These are phyloP conservation scores for Trematomus loennbergii DNA, from an alignment of 2,113 vertebrate species.

Conservation along the genomic window DNA sequence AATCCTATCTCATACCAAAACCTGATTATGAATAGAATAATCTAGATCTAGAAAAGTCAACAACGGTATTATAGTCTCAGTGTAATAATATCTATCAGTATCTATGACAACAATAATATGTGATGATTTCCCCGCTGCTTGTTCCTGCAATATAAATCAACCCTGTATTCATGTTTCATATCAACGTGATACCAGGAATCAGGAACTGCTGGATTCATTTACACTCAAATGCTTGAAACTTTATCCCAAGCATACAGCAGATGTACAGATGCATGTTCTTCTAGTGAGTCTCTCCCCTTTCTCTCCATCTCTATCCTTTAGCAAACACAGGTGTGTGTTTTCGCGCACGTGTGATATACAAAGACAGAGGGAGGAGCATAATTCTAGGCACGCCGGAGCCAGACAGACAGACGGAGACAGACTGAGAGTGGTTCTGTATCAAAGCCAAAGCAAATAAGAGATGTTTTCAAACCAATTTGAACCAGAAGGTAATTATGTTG, in stretches of 20 bases:
- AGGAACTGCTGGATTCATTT: slow-evolving; percentile 1
- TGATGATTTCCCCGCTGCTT: slow-evolving; percentile 11
- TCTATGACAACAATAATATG: slow-evolving; percentile 18
- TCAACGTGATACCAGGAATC: neutral
- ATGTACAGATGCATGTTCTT: slow-evolving; percentile 40
- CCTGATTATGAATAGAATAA: slow-evolving; percentile 1
- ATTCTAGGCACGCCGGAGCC: slow-evolving; percentile 19
- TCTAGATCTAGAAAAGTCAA: neutral
- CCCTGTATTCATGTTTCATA: neutral
- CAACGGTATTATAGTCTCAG: neutral
- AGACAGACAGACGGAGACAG: slow-evolving; percentile 23
- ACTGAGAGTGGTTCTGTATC: slow-evolving; percentile 30
- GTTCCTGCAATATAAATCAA: neutral
- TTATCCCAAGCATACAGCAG: slow-evolving; percentile 31
- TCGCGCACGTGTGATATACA: slow-evolving; percentile 26
- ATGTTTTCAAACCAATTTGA: slow-evolving; percentile 60
- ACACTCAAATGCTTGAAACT: slow-evolving; percentile 19
- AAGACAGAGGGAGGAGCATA: slow-evolving; percentile 30
- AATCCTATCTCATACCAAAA: slow-evolving; percentile 7
- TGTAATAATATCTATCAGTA: slow-evolving; percentile 8
- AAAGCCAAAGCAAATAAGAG: slow-evolving; percentile 54
- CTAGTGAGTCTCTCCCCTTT: neutral
- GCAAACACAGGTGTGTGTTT: slow-evolving; percentile 77
- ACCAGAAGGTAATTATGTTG: slow-evolving; percentile 61
- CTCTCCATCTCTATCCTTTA: slow-evolving; percentile 49